Evolutionary conservation across 2,113 vertebrate genomes (phyloP), one percentile per base, ranked within the genome.

Genomic region (Anolis sagrei): DNA sequence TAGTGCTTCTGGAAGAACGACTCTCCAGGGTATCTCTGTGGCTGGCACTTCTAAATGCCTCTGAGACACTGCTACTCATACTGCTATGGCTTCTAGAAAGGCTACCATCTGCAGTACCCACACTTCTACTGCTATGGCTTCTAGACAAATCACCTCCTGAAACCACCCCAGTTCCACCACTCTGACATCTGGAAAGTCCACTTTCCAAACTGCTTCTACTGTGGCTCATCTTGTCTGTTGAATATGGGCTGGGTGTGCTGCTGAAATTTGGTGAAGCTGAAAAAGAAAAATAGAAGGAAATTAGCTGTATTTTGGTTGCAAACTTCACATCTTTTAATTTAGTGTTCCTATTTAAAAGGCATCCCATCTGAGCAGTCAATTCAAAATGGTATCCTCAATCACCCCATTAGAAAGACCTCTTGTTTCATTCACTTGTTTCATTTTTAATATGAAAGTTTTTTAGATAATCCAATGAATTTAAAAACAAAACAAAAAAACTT

Each of bases 401-500:
- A 10, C 18, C 44, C 25, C 34, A 64, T 34, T 16, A 34, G 5
- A 48, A n/a, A 19, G n/a, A 18, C 18, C 29, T 18, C 16, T n/a
- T 62, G 70, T 36, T 75, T 27, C 72, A 74, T 80, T 79, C 49
- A 62, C 29, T 73, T 48, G 25, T 34, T 1, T 14, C 48, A 5
- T 14, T 19, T 80, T 51, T 21, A 73, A 70, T 79, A 11, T 74
- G 39, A 49, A 25, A 79, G 18, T 6, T 79, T 79, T 72, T 79
- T n/a, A 36, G 29, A 44, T 32, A 18, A 72, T 79, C 54, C 9
- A 34, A 58, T 66, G n/a, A 21, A 39, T 2, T 0, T 7, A 0
- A 0, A 74, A 36, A 39, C 54, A 58, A 3, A 73, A 86, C 0
- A 3, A 73, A 86, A 0, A 4, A 49, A 94, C 95, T 95, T 87